Evolutionary conservation across 2,797 vertebrate species (phyloP).

Genomic region (Lacerta bilineata): DNA sequence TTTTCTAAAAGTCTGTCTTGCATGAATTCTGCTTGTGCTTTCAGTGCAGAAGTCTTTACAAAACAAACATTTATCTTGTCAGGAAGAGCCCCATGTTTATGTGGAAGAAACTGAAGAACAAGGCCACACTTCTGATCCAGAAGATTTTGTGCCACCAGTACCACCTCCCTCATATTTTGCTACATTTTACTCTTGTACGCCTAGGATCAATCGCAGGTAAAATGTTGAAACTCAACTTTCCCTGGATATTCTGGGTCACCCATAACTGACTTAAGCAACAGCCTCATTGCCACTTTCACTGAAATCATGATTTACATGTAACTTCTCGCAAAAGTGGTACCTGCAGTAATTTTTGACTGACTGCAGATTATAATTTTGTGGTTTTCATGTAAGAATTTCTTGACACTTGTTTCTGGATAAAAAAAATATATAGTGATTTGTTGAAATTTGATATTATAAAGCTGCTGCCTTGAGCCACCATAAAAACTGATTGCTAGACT

Average conservation of each 20-base stretch:
- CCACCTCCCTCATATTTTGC: slow-evolving; percentile 90
- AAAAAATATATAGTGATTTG: slow-evolving; percentile 53
- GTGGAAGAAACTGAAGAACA: slow-evolving; percentile 83
- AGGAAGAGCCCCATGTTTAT: slow-evolving; percentile 83
- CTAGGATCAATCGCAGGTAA: slow-evolving; percentile 82
- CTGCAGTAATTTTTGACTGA: slow-evolving; percentile 47
- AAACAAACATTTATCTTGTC: slow-evolving; percentile 48
- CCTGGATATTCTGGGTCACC: neutral
- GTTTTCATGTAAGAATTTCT: slow-evolving; percentile 54
- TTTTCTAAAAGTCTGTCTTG: neutral
- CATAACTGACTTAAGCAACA: neutral
- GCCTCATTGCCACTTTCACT: neutral
- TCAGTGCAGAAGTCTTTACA: neutral
- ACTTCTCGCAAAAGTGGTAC: slow-evolving; percentile 4
- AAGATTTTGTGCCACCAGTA: slow-evolving; percentile 85
- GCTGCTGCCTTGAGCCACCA: slow-evolving; percentile 22
- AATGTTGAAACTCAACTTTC: neutral
- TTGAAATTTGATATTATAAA: slow-evolving; percentile 32
- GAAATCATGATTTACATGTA: neutral
- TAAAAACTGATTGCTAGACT: neutral
- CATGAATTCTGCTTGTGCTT: neutral
- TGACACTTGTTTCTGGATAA: slow-evolving; percentile 50
- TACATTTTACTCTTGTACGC: slow-evolving; percentile 82
- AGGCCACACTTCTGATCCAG: slow-evolving; percentile 76
- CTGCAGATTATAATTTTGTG: slow-evolving; percentile 48